A percentile compares a stretch with the other conserved stretches of the same genome.
Conservation (phyloP, 2,113 vertebrate species). For the Taurulus bubalis region DNA sequence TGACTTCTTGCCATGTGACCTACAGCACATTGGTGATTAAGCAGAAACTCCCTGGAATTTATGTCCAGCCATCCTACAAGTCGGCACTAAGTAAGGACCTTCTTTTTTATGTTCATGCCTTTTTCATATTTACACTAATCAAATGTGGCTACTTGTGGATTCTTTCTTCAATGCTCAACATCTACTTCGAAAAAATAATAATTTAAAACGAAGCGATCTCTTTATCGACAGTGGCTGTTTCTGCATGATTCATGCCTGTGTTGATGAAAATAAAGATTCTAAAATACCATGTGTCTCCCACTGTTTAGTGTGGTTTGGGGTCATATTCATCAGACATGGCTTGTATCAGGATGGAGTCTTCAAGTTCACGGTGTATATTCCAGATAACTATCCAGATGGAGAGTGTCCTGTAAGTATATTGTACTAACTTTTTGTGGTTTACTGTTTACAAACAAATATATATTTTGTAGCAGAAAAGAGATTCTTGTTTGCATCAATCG, state of each 20-base stretch:
- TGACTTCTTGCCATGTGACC: constrained; percentile 55
- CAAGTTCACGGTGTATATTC: constrained; percentile 99
- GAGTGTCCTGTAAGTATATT: constrained; percentile 88
- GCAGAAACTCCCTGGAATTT: constrained; percentile 97
- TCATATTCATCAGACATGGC: constrained; percentile 97
- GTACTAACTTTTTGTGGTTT: not conserved
- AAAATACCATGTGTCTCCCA: constrained; percentile 12
- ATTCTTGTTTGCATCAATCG: not conserved
- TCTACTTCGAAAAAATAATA: not conserved
- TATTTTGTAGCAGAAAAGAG: not conserved
- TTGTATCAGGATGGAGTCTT: constrained; percentile 99
- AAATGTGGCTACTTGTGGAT: not conserved
- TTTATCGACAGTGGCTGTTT: not conserved
- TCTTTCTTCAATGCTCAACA: not conserved
- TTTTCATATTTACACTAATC: not conserved
- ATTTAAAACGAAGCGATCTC: not conserved
- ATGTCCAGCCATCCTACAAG: constrained; percentile 96
- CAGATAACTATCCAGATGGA: constrained; percentile 98
- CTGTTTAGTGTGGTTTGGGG: constrained; percentile 98
- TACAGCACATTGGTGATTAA: constrained; percentile 95
- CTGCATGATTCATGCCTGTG: not conserved
- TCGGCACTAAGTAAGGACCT: constrained; percentile 93
- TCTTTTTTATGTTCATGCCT: not conserved
- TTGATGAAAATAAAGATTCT: constrained; percentile 1
- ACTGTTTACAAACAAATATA: not conserved